Evolutionary conservation across 1,140 invertebrate species (phyloP).

Genomic region (Epicauta chinensis): DNA sequence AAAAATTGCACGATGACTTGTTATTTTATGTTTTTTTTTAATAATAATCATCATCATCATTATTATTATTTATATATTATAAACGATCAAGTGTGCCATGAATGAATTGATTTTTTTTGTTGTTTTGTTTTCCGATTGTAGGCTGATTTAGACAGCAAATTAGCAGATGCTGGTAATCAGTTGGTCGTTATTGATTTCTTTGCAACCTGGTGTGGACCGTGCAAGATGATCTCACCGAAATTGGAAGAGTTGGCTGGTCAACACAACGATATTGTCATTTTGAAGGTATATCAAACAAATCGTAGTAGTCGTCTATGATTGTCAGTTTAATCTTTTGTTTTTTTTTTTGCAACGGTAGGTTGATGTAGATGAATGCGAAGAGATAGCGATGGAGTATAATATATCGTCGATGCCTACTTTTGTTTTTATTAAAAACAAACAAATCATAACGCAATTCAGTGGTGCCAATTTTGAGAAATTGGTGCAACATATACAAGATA

Average conservation of each 20-base stretch:
- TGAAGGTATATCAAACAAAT: conserved; percentile 28
- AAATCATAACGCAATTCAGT: conserved; percentile 66
- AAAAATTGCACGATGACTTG: no score
- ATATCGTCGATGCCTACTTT: conserved; percentile 92
- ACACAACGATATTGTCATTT: conserved; percentile 45
- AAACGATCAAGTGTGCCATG: no score
- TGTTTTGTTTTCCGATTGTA: conserved; percentile 19
- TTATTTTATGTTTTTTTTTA: no score
- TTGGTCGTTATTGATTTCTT: conserved; percentile 84
- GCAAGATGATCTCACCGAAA: conserved; percentile 84
- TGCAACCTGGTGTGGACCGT: conserved; percentile 86
- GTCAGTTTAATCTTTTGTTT: no score
- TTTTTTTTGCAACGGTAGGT: conserved; percentile 53
- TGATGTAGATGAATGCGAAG: conserved; percentile 86
- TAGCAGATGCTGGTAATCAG: conserved; percentile 70
- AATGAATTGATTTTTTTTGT: background rate
- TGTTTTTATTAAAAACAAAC: conserved; percentile 74
- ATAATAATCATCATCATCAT: no score
- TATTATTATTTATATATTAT: no score
- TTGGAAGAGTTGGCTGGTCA: conserved; percentile 58
- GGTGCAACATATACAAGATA: conserved; percentile 54
- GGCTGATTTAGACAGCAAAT: conserved; percentile 62
- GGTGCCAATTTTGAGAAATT: conserved; percentile 75
- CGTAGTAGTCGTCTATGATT: no score
- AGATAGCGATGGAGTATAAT: conserved; percentile 70